phyloP scores from a whole-genome alignment of 2,888 invertebrate genomes.

The Proisotoma minuta region DNA sequence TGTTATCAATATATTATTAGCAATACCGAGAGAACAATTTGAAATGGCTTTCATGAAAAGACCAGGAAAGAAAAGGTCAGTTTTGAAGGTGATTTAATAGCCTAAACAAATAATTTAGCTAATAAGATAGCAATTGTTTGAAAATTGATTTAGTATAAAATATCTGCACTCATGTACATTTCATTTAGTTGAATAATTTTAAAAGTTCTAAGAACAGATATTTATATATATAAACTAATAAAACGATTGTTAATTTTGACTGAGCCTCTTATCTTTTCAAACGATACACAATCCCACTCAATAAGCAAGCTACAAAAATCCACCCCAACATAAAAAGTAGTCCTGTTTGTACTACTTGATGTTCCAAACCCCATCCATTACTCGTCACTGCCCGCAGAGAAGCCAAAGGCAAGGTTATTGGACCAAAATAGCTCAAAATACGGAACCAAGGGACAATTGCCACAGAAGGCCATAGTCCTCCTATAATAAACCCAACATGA shows the following conservation, averaged over 20 bases:
- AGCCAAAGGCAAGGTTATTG: not conserved
- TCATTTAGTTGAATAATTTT: too few relatives aligned
- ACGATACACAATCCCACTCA: not conserved
- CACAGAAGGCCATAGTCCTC: not conserved
- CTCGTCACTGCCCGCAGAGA: not conserved
- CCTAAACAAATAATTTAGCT: too few relatives aligned
- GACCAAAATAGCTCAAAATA: not conserved
- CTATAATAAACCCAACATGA: too few relatives aligned
- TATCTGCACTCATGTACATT: too few relatives aligned
- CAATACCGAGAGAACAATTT: not conserved
- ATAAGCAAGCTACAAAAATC: not conserved
- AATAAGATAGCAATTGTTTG: too few relatives aligned
- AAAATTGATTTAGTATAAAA: too few relatives aligned
- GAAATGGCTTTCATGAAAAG: not conserved
- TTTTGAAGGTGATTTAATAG: too few relatives aligned
- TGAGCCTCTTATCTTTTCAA: too few relatives aligned
- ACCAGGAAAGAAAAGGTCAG: too few relatives aligned
- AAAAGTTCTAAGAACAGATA: too few relatives aligned
- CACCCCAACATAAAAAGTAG: not conserved
- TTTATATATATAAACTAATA: too few relatives aligned
- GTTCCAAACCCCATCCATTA: not conserved
- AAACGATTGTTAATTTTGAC: too few relatives aligned
- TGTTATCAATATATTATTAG: not conserved
- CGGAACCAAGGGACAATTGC: not conserved
- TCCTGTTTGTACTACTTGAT: not conserved